Percentiles rank a stretch among this genome's conserved stretches.
These are phyloP conservation scores for Cryptoprocta ferox DNA, from an alignment of 2,797 vertebrate species.

Conservation along the genomic window DNA sequence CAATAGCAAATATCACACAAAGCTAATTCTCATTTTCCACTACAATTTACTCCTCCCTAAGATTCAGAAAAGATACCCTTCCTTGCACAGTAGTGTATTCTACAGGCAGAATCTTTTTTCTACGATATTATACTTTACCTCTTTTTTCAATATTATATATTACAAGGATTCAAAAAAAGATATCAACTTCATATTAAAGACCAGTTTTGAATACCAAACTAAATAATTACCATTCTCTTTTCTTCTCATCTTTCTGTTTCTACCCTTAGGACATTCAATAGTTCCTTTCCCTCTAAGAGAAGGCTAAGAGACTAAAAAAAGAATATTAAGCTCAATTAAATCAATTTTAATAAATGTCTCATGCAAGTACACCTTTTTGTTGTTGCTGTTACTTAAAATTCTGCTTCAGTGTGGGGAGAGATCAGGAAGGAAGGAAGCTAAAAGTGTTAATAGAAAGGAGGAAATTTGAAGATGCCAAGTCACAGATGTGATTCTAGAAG, in stretches of 20 bases:
- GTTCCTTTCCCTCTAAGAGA: slow-evolving; percentile 7
- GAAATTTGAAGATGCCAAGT: slow-evolving; percentile 2
- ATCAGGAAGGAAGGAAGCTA: slow-evolving; percentile 38
- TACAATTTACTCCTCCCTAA: slow-evolving; percentile 44
- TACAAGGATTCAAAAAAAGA: slow-evolving; percentile 34
- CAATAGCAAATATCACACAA: slow-evolving; percentile 44
- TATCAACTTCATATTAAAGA: slow-evolving; percentile 26
- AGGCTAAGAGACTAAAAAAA: slow-evolving; percentile 37
- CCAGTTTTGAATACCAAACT: neutral
- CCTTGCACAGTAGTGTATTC: neutral
- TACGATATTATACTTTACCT: neutral
- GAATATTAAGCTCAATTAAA: slow-evolving; percentile 50
- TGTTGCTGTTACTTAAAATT: slow-evolving; percentile 45
- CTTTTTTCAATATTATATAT: neutral
- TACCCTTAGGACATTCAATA: slow-evolving; percentile 3
- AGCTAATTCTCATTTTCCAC: slow-evolving; percentile 58
- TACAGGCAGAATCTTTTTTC: slow-evolving; percentile 23
- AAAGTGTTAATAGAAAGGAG: neutral
- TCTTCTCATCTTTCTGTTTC: slow-evolving; percentile 6
- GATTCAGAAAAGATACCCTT: neutral
- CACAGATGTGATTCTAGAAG: neutral
- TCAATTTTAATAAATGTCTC: slow-evolving; percentile 37
- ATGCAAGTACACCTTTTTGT: neutral
- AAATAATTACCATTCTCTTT: neutral
- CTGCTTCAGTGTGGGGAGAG: neutral